phyloP scores from a whole-genome alignment of 1,140 invertebrate species.

The Dendroctonus ponderosae region DNA sequence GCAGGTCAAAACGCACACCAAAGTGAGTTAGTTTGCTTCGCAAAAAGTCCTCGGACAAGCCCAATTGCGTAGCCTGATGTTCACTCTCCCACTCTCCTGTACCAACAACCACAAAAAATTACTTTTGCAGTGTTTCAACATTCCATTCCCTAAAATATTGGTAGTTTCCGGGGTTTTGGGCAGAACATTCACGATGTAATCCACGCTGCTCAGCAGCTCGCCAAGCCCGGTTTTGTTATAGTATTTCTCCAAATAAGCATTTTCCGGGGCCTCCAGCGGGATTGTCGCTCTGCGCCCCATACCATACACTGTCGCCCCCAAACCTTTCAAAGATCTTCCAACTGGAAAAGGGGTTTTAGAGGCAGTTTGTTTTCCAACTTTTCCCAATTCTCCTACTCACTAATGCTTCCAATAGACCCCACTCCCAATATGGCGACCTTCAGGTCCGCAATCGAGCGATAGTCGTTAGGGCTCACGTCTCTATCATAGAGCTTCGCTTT shows the following conservation, averaged over 20 bases:
- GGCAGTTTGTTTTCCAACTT: conserved; percentile 5
- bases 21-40: no score
- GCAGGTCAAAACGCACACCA: no score
- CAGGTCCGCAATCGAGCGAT: conserved; percentile 52
- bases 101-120: no score
- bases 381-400: conserved; percentile 42
- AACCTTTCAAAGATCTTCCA: conserved; percentile 49
- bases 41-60: no score
- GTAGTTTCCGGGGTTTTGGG: conserved; percentile 57
- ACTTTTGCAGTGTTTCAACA: conserved; percentile 51
- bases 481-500: conserved; percentile 47
- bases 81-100: no score
- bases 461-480: conserved; percentile 47
- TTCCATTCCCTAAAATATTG: conserved; percentile 48
- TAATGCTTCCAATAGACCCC: conserved; percentile 54
- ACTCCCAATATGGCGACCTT: conserved; percentile 56
- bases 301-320: conserved; percentile 47
- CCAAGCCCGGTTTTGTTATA: conserved; percentile 48
- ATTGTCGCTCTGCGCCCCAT: conserved; percentile 49
- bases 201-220: conserved; percentile 54
- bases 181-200: conserved; percentile 60
- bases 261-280: conserved; percentile 36
- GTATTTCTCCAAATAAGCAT: conserved; percentile 43
- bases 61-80: no score
- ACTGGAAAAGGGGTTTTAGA: conserved; percentile 44